Evolutionary conservation across 2,797 vertebrate species (phyloP).

Genomic region (Sylvia borin): DNA sequence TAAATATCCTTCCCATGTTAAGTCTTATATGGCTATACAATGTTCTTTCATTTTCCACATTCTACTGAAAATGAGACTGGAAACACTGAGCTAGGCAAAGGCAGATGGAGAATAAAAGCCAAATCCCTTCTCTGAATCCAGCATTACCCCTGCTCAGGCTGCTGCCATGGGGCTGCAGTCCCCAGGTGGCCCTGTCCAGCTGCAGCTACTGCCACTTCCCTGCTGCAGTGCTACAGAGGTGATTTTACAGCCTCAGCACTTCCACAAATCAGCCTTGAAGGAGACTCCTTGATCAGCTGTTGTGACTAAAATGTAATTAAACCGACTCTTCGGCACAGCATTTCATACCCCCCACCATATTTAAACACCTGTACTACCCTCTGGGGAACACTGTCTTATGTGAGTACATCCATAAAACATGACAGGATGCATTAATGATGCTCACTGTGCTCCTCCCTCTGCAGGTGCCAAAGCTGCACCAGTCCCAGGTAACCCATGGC

Average conservation of each 20-base stretch:
- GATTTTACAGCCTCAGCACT: background rate
- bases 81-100: background rate
- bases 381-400: background rate
- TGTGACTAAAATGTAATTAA: background rate
- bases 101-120: background rate
- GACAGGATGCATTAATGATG: background rate
- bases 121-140: background rate
- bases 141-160: background rate
- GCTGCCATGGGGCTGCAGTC: background rate
- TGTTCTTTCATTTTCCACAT: background rate
- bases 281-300: background rate
- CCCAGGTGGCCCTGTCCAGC: background rate
- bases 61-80: background rate
- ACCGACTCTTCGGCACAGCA: background rate
- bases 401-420: background rate
- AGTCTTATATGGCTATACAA: background rate
- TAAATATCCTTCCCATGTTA: background rate
- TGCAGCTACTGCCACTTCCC: background rate
- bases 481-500: background rate
- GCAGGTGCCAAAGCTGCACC: background rate
- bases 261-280: background rate
- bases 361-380: background rate
- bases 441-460: background rate
- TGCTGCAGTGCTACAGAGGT: background rate
- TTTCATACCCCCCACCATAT: background rate